Conservation (phyloP, 2,113 vertebrate genomes). For the Onychorhynchus coronatus region DNA sequence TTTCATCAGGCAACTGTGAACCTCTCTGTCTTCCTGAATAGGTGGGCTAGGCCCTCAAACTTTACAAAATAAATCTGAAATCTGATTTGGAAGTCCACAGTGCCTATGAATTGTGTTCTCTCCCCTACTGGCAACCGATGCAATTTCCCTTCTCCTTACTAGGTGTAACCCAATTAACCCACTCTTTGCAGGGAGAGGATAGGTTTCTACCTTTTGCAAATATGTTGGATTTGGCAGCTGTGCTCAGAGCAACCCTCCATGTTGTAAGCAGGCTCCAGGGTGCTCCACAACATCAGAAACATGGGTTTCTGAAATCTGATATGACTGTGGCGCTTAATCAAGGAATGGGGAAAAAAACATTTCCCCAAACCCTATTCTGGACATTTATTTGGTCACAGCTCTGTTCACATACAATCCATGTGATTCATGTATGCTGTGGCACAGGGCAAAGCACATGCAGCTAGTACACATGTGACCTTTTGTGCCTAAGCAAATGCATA, state of each 20-base stretch:
- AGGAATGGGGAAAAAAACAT: neutral
- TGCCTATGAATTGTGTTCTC: neutral
- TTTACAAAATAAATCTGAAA: neutral
- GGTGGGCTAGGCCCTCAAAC: neutral
- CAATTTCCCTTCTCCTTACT: neutral
- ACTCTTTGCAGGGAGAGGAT: neutral
- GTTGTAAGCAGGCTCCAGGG: neutral
- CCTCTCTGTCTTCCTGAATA: neutral
- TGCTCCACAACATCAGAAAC: neutral
- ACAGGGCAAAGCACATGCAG: neutral
- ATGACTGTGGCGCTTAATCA: neutral
- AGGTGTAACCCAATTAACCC: neutral
- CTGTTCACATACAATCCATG: neutral
- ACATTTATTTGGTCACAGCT: neutral
- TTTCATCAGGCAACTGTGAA: neutral
- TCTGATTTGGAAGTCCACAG: neutral
- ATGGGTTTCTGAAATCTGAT: neutral
- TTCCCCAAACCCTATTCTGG: neutral
- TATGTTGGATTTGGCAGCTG: neutral
- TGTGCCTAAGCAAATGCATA: slow-evolving; percentile 9
- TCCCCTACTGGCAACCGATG: neutral
- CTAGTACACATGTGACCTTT: neutral
- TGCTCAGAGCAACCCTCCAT: neutral
- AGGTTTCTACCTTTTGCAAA: neutral
- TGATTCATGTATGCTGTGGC: neutral